Evolutionary conservation across 2,888 invertebrate genomes (phyloP).

Genomic region (Lasioglossum pauxillum): DNA sequence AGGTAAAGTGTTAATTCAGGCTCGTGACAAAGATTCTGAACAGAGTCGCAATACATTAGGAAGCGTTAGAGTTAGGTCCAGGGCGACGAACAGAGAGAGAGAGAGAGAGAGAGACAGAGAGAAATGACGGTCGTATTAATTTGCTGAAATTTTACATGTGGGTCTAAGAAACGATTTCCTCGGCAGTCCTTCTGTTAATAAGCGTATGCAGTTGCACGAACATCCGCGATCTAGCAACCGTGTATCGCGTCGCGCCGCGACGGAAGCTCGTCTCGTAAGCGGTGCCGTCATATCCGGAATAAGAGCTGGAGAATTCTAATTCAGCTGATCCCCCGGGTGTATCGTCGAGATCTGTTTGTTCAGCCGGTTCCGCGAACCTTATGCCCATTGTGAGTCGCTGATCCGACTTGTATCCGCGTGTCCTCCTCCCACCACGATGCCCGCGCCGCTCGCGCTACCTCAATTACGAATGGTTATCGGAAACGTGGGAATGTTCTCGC

Average conservation of each 20-base stretch:
- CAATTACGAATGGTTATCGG: conserved; percentile 35
- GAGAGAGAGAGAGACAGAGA: no score
- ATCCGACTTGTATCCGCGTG: conserved; percentile 25
- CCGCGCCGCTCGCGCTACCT: neutral
- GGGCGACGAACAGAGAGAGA: no score
- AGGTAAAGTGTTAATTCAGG: no score
- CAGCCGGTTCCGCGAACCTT: conserved; percentile 56
- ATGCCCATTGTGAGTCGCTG: conserved; percentile 26
- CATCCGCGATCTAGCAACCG: conserved; percentile 12
- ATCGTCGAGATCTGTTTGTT: conserved; percentile 65
- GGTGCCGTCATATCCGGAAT: conserved; percentile 76
- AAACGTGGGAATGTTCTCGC: conserved; percentile 53
- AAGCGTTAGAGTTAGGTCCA: neutral
- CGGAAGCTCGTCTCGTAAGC: conserved; percentile 62
- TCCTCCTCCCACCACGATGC: neutral
- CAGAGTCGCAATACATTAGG: no score
- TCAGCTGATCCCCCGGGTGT: conserved; percentile 37
- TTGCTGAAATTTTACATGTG: neutral
- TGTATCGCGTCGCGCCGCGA: conserved; percentile 1
- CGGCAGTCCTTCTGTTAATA: neutral
- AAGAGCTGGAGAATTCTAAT: conserved; percentile 70
- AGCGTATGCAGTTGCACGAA: conserved; percentile 1
- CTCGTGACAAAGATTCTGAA: no score
- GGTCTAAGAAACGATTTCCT: neutral
- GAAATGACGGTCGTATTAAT: neutral